phyloP scores from a whole-genome alignment of 2,113 vertebrate species.

The Erythrocercus mccallii region DNA sequence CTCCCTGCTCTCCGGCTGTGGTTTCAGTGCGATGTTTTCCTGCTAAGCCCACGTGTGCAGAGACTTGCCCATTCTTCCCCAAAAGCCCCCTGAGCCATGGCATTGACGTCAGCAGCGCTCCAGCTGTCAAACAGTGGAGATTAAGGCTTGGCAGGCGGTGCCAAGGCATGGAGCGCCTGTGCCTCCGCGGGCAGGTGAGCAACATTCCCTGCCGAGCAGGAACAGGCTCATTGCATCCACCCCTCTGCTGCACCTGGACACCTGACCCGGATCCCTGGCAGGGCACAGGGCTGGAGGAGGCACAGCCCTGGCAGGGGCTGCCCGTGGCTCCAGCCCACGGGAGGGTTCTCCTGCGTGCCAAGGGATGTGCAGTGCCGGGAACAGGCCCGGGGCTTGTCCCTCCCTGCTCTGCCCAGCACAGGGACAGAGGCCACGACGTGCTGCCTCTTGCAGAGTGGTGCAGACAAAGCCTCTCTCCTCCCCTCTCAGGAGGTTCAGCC shows the following conservation, averaged over 20 bases:
- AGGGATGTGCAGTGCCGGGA: not conserved
- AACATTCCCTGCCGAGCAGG: not conserved
- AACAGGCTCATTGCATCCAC: slow-evolving; percentile 12
- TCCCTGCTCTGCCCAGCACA: not conserved
- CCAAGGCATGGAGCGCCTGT: not conserved
- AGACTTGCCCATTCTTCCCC: slow-evolving; percentile 46
- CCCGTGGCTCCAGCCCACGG: rapidly evolving
- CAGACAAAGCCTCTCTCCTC: not conserved
- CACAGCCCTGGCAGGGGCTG: not conserved
- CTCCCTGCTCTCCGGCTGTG: not conserved
- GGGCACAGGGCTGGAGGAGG: not conserved
- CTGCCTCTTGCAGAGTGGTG: not conserved
- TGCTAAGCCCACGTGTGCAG: not conserved
- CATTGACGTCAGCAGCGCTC: slow-evolving; percentile 57
- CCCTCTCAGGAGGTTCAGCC: not conserved
- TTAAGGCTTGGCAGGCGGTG: slow-evolving; percentile 12
- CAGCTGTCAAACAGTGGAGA: slow-evolving; percentile 51
- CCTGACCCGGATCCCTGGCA: not conserved
- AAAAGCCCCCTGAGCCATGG: slow-evolving; percentile 59
- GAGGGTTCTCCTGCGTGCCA: not conserved
- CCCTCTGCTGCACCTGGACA: not conserved
- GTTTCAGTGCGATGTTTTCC: not conserved
- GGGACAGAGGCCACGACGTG: not conserved
- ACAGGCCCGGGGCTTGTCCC: not conserved
- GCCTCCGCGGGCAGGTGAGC: slow-evolving; percentile 31